Percentiles rank a stretch among this genome's conserved stretches.
Evolutionary conservation across 2,113 vertebrate genomes (phyloP).

Genomic region (Cairina moschata): DNA sequence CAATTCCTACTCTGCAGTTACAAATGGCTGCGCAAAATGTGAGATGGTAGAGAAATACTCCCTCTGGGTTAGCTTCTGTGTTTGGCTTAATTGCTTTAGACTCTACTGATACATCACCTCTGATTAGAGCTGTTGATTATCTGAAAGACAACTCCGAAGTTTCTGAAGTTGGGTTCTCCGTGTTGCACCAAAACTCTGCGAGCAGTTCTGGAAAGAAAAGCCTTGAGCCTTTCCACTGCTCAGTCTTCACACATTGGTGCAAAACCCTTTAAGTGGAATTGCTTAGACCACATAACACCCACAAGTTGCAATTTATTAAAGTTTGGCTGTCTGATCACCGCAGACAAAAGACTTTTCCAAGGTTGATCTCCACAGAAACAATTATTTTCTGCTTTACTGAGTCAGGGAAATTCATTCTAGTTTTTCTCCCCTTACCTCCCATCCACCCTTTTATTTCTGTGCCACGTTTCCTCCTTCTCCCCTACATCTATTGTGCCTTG

Average conservation of each 20-base stretch:
- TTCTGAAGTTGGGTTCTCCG: background rate
- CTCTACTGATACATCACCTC: background rate
- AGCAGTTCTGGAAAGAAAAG: background rate
- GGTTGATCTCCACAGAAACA: background rate
- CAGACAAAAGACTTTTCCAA: background rate
- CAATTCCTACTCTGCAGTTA: background rate
- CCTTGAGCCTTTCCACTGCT: background rate
- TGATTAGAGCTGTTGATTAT: background rate
- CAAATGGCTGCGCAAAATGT: background rate
- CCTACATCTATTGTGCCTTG: background rate
- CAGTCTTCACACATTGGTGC: background rate
- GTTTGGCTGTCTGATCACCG: background rate
- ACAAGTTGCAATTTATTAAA: background rate
- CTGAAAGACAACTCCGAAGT: background rate
- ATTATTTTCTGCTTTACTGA: conserved; percentile 51
- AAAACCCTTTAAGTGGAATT: background rate
- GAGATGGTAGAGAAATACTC: background rate
- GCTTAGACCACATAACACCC: background rate
- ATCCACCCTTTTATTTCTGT: background rate
- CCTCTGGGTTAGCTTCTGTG: background rate
- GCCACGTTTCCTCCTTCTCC: background rate
- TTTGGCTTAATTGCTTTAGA: background rate
- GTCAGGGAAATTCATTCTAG: conserved; percentile 29
- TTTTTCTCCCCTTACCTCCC: background rate
- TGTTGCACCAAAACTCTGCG: background rate